A percentile compares a stretch with the other conserved stretches of the same genome.
These are phyloP conservation scores for Aphis craccivora DNA, from an alignment of 1,140 invertebrate species.

Conservation along the genomic window DNA sequence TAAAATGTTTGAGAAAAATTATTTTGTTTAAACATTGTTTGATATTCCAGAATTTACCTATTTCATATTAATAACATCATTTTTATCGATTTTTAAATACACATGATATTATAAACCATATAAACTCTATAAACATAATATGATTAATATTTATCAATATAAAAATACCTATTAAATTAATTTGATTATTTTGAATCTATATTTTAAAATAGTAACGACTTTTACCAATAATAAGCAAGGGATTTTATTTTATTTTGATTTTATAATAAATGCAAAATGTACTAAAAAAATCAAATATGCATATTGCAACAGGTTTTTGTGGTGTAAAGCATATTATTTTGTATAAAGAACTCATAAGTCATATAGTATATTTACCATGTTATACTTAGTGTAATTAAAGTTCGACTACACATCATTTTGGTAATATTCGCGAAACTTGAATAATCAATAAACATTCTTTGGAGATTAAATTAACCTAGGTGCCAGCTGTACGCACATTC, in stretches of 20 bases:
- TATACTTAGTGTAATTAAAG: neutral
- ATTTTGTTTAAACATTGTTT: too few species aligned
- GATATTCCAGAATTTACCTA: too few species aligned
- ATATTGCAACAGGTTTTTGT: neutral
- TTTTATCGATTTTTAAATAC: too few species aligned
- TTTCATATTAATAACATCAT: too few species aligned
- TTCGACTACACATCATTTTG: neutral
- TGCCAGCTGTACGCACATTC: too few species aligned
- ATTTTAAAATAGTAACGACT: neutral
- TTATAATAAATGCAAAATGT: neutral
- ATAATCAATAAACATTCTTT: slow-evolving; percentile 1
- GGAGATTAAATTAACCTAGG: neutral
- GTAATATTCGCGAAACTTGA: neutral
- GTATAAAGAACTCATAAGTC: neutral
- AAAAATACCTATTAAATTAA: neutral
- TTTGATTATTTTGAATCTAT: neutral
- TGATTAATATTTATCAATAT: neutral
- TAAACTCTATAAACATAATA: neutral
- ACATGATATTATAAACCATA: too few species aligned
- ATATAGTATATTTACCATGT: neutral
- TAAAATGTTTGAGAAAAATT: too few species aligned
- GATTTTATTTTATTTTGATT: neutral
- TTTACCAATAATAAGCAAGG: neutral
- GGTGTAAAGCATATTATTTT: neutral
- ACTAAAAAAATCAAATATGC: neutral